Base-by-base conservation (phyloP, 2,113 vertebrate genomes). In the Megaceryle torquata region DNA sequence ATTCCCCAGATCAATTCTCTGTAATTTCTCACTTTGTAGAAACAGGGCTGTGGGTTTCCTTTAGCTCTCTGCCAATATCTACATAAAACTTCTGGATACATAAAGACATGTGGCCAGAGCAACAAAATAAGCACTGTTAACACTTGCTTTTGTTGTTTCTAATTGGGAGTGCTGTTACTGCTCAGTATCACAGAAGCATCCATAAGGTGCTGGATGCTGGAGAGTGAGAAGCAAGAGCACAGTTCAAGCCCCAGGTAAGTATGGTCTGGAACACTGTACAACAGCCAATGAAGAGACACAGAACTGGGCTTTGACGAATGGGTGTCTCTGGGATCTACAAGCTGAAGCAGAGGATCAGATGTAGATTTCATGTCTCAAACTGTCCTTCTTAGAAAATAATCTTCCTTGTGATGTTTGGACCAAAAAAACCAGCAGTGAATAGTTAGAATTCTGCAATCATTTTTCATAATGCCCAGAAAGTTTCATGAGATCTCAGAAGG, bases 191-290 rank as follows among this genome's bases (percentile, higher is more conserved):
- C 33, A 51, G 43, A 44, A 6, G 13, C 15, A 41, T 57, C 31
- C 12, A 76, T 56, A 87, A 78, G 1, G 0, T 24, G 18, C 31
- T 57, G 44, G 16, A 18, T 50, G 33, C 28, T 71, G 37, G 11
- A 29, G 11, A 33, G 6, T 0, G 1, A 78, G 26, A 84, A 54
- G 35, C 14, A 61, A 46, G 57, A 84, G 12, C 64, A 19, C 17
- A 85, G 29, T 25, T 74, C 24, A 5, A 5, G 28, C 25, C 53
- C 51, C 57, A 64, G 13, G 22, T 74, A 28, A 83, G 25, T n/a
- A 35, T 1, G 1, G 14, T 19, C 19, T 92, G n/a, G 35, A 43
- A 63, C 0, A 0, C 39, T 65, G 24, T 16, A 11, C 33, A 35
- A 35, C 25, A 71, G 41, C 26, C 11, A 11, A 35, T 0, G 1